These are phyloP conservation scores for Bufotes viridis DNA, from an alignment of 2,797 vertebrate genomes.

Conservation along the genomic window DNA sequence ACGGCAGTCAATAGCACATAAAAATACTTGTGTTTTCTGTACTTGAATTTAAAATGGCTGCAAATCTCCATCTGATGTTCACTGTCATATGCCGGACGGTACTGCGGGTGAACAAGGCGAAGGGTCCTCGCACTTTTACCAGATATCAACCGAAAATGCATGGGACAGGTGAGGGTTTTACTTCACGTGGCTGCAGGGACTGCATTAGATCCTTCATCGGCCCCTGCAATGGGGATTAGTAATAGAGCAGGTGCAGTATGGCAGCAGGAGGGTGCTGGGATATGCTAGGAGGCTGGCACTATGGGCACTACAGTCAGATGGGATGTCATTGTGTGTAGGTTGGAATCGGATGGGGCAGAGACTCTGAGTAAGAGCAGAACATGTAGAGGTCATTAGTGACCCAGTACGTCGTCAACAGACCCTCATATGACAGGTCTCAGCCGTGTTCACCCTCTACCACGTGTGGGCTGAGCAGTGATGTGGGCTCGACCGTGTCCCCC, in stretches of 20 bases:
- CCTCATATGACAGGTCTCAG: neutral
- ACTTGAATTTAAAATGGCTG: neutral
- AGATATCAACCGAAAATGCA: neutral
- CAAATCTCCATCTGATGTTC: neutral
- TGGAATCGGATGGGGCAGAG: too few relatives aligned
- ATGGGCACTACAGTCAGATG: neutral
- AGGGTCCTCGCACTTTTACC: neutral
- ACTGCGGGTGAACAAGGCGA: neutral
- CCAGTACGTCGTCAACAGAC: too few relatives aligned
- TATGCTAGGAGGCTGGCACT: neutral
- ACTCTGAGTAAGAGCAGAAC: too few relatives aligned
- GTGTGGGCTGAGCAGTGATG: neutral
- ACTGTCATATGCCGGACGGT: neutral
- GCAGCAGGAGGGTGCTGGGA: neutral
- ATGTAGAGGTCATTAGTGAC: too few relatives aligned
- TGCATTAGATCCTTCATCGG: neutral
- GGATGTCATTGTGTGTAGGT: too few relatives aligned
- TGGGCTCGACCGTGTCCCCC: too few relatives aligned
- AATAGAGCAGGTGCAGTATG: neutral
- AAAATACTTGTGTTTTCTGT: neutral
- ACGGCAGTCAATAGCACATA: slow-evolving; percentile 18
- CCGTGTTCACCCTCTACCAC: neutral
- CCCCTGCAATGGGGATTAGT: neutral
- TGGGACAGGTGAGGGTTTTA: too few relatives aligned
- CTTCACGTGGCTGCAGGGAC: too few relatives aligned